Conservation (phyloP, 2,888 invertebrate genomes). For the Adelphocoris suturalis region DNA sequence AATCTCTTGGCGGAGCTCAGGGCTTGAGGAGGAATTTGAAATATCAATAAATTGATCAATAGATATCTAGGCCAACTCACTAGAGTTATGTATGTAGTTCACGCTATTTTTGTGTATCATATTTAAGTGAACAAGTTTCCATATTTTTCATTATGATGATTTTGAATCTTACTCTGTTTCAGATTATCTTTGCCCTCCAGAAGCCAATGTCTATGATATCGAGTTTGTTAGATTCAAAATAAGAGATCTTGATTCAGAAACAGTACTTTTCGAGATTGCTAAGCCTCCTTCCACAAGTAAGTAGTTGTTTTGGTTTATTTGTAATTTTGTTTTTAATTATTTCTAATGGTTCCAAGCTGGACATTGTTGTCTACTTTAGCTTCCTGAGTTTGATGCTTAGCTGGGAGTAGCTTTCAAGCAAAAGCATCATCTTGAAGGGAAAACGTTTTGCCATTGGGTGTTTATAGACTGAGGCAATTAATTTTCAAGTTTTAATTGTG, state of each 20-base stretch:
- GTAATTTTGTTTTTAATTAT: not conserved
- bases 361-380: not conserved
- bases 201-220: constrained; percentile 97
- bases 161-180: constrained; percentile 76
- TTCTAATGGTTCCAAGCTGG: too few species aligned
- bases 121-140: too few species aligned
- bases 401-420: not conserved
- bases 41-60: too few species aligned
- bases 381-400: not conserved
- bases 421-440: not conserved
- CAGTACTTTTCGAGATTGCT: constrained; percentile 96
- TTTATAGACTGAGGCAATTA: too few species aligned
- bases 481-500: too few species aligned
- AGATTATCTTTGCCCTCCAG: constrained; percentile 94
- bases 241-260: constrained; percentile 92
- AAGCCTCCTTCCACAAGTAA: constrained; percentile 82
- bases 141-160: too few species aligned
- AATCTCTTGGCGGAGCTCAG: too few species aligned
- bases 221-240: constrained; percentile 98
- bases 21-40: too few species aligned
- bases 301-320: not conserved
- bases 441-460: not conserved
- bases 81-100: too few species aligned
- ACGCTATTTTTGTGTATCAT: too few species aligned
- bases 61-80: too few species aligned